A percentile compares a stretch with the other conserved stretches of the same genome.
phyloP scores from a whole-genome alignment of 2,113 vertebrate species.

The Mugil cephalus region DNA sequence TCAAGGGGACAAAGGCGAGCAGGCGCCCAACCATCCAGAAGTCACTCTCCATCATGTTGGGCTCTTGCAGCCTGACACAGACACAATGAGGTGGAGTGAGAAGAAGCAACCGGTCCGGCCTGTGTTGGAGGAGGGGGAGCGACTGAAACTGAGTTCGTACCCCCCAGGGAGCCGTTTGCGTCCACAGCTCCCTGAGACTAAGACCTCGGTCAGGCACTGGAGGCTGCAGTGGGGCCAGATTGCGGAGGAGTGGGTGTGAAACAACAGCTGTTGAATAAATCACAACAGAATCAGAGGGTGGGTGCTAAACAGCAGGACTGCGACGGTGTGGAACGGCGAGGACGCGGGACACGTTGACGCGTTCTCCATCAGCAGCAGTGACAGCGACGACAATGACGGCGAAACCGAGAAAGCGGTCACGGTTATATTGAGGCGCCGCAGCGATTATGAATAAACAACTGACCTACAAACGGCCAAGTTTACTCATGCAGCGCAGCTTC shows the following conservation, averaged over 20 bases:
- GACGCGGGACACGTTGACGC: neutral
- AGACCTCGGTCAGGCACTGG: constrained; percentile 30
- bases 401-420: constrained; percentile 9
- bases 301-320: constrained; percentile 30
- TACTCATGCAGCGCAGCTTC: neutral
- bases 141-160: constrained; percentile 55
- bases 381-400: neutral
- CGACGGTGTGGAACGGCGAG: neutral
- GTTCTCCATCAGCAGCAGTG: neutral
- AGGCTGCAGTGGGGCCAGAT: constrained; percentile 52
- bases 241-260: constrained; percentile 65
- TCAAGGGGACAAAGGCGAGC: constrained; percentile 73
- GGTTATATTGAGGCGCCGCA: constrained; percentile 15
- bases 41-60: constrained; percentile 79
- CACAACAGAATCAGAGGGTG: constrained; percentile 36
- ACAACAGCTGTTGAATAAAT: constrained; percentile 73
- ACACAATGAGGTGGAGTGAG: constrained; percentile 74
- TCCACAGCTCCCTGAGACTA: constrained; percentile 36
- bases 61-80: constrained; percentile 73
- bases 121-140: constrained; percentile 20
- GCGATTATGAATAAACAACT: constrained; percentile 19
- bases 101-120: constrained; percentile 44
- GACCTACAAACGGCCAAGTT: neutral
- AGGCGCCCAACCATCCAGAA: constrained; percentile 67
- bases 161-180: constrained; percentile 61